Base-by-base conservation (phyloP, 2,113 vertebrate genomes). In the Excalfactoria chinensis region DNA sequence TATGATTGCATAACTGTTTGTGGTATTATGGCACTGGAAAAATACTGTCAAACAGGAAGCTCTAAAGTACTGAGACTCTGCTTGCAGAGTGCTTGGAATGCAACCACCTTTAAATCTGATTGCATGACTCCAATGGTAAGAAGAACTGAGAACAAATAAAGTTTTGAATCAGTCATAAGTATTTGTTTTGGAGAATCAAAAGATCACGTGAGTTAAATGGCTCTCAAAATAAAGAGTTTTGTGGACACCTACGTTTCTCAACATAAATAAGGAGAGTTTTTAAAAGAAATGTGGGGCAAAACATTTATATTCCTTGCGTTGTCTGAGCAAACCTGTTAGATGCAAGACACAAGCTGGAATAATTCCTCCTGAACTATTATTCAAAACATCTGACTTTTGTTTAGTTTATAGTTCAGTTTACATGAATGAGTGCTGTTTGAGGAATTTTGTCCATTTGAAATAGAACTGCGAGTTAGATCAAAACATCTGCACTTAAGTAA, bases 11-110 rank as follows among this genome's bases (percentile, higher is more conserved):
- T 87, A 93, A 79, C 15, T 5, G 8, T 25, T 53, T 78, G 26
- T 79, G 75, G 41, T 85, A 72, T 89, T 93, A 94, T 87, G 49
- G 14, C 73, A 73, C 41, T 87, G 41, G 44, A 60, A 84, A 92
- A 91, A 63, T 63, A 37, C 40, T 66, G 34, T 78, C 76, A 64
- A 6, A 34, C 16, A 59, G 53, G 67, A 89, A 59, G 35, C n/a
- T 35, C 63, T 79, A 55, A 76, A 84, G 74, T 67, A 63, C 1
- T 93, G 34, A 19, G 32, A 32, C 17, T 73, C 41, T 81, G 4
- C 40, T 78, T 66, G 26, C 28, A 75, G 8, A 34, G 28, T 84
- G 1, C 51, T 81, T 92, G 73, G 51, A 89, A 67, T 86, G 17
- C 23, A 91, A 44, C 35, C 0, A 1, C 6, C 16, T 83, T 35